Evolutionary conservation across 2,888 invertebrate genomes (phyloP).

Genomic region (Sesamia inferens): DNA sequence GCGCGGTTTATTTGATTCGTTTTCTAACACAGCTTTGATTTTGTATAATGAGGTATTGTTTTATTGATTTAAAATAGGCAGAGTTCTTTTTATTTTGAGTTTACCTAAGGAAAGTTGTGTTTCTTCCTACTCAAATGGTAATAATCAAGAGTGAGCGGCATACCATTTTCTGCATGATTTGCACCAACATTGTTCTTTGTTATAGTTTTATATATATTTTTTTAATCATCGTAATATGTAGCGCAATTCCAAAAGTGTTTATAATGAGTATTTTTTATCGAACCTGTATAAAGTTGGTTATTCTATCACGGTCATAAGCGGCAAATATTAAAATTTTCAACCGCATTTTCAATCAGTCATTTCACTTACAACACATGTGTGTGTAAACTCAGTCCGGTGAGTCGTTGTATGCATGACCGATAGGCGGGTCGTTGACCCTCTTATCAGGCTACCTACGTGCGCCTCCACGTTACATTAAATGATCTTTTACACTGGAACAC

Average conservation of each 20-base stretch:
- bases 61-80: constrained; percentile 53
- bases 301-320: constrained; percentile 43
- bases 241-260: constrained; percentile 33
- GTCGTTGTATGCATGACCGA: constrained; percentile 78
- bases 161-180: constrained; percentile 24
- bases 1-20: constrained; percentile 45
- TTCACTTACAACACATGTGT: constrained; percentile 44
- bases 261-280: constrained; percentile 38
- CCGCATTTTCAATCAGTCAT: constrained; percentile 63
- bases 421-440: constrained; percentile 81
- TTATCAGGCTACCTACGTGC: constrained; percentile 70
- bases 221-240: constrained; percentile 39
- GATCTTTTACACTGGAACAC: constrained; percentile 47
- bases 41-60: constrained; percentile 42
- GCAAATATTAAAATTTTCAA: constrained; percentile 63
- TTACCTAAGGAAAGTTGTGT: constrained; percentile 15
- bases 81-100: constrained; percentile 42
- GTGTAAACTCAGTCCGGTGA: constrained; percentile 57
- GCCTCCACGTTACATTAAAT: constrained; percentile 63
- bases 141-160: constrained; percentile 20
- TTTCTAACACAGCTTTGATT: constrained; percentile 51
- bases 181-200: constrained; percentile 44
- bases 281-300: constrained; percentile 24
- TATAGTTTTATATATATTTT: constrained; percentile 23
- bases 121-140: constrained; percentile 15